Conservation (phyloP, 2,797 vertebrate species). For the Clamator glandarius region DNA sequence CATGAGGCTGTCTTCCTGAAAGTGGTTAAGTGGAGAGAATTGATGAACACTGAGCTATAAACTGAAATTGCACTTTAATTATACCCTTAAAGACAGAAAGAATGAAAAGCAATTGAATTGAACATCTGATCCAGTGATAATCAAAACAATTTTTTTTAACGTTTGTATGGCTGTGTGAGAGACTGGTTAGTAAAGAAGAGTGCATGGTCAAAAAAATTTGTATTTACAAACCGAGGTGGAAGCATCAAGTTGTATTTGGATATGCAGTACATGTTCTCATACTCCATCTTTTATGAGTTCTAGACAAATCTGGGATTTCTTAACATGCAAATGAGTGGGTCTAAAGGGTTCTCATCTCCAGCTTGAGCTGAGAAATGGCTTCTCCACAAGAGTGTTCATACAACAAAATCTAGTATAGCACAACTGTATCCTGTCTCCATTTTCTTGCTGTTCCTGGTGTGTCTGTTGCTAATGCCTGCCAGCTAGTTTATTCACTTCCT, state of each 20-base stretch:
- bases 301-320: neutral
- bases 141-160: slow-evolving; percentile 48
- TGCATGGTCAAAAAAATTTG: neutral
- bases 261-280: neutral
- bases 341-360: neutral
- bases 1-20: slow-evolving; percentile 29
- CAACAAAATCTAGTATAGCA: neutral
- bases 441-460: neutral
- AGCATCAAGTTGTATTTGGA: neutral
- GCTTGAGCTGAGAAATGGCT: neutral
- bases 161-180: neutral
- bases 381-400: neutral
- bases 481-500: neutral
- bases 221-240: neutral
- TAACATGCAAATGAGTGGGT: neutral
- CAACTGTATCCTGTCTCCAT: neutral
- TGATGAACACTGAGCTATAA: slow-evolving; percentile 29
- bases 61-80: slow-evolving; percentile 63
- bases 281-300: neutral
- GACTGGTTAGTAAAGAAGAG: neutral
- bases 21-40: slow-evolving; percentile 55
- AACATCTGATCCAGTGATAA: slow-evolving; percentile 53
- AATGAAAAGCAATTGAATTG: slow-evolving; percentile 44
- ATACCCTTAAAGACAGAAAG: slow-evolving; percentile 56
- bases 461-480: neutral